Percentiles rank a stretch among this genome's conserved stretches.
These are phyloP conservation scores for Lepidothrix coronata DNA, from an alignment of 2,113 vertebrate genomes.

Conservation along the genomic window DNA sequence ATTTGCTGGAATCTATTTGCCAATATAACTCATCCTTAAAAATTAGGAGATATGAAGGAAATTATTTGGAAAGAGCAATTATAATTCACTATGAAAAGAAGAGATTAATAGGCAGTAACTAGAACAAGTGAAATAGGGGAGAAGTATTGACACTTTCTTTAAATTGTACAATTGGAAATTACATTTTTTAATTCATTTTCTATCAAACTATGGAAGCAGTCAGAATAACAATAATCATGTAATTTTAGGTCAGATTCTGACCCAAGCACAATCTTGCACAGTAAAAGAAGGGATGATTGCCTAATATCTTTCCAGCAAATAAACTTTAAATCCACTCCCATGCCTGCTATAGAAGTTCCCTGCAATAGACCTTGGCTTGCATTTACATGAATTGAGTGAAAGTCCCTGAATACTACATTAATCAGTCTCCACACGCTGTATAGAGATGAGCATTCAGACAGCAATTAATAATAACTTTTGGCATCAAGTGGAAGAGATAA, in stretches of 20 bases:
- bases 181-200: neutral
- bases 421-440: neutral
- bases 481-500: neutral
- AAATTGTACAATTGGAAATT: neutral
- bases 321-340: neutral
- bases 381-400: neutral
- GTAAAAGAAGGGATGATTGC: neutral
- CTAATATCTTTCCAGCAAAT: neutral
- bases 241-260: neutral
- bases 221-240: neutral
- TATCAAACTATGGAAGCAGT: neutral
- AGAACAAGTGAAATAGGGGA: neutral
- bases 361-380: neutral
- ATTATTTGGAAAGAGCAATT: constrained; percentile 15
- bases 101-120: neutral
- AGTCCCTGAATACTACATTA: neutral
- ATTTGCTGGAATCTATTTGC: neutral
- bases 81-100: neutral
- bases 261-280: neutral
- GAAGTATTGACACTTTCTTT: neutral
- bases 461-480: constrained; percentile 6
- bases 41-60: neutral
- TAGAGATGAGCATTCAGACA: neutral
- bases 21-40: neutral
- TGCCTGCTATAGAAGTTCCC: neutral